Conservation (phyloP, 2,113 vertebrate species). For the Lucifuga dentata region DNA sequence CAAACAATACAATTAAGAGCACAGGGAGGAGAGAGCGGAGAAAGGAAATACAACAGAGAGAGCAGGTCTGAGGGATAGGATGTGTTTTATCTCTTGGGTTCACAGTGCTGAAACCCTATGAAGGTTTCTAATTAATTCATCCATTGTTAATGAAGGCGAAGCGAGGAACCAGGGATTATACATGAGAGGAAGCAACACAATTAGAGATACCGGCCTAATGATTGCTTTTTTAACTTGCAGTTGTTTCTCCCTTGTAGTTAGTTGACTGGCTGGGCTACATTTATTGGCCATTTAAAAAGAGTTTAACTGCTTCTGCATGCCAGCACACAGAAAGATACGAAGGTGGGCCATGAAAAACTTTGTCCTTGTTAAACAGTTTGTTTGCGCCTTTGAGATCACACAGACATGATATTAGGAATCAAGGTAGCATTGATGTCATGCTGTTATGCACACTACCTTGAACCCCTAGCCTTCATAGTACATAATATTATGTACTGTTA, state of each 20-base stretch:
- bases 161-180: slow-evolving; percentile 82
- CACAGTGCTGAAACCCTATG: slow-evolving; percentile 85
- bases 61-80: slow-evolving; percentile 73
- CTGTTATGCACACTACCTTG: too few species aligned
- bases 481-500: too few species aligned
- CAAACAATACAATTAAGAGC: slow-evolving; percentile 84
- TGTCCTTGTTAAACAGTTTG: neutral
- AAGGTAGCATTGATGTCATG: too few species aligned
- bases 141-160: slow-evolving; percentile 87
- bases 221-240: slow-evolving; percentile 81
- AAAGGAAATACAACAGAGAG: slow-evolving; percentile 49
- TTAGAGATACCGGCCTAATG: slow-evolving; percentile 86
- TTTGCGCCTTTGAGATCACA: neutral
- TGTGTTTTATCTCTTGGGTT: slow-evolving; percentile 85
- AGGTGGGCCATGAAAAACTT: slow-evolving; percentile 15
- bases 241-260: slow-evolving; percentile 71
- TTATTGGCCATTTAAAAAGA: slow-evolving; percentile 76
- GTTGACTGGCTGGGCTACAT: slow-evolving; percentile 63
- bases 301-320: slow-evolving; percentile 17
- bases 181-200: slow-evolving; percentile 81
- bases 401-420: too few species aligned
- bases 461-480: too few species aligned
- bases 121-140: slow-evolving; percentile 89
- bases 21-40: slow-evolving; percentile 52
- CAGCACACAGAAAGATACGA: neutral